Percentiles rank a stretch among this genome's conserved stretches.
Conservation (phyloP, 2,888 invertebrate species). For the Anoplius nigerrimus region DNA sequence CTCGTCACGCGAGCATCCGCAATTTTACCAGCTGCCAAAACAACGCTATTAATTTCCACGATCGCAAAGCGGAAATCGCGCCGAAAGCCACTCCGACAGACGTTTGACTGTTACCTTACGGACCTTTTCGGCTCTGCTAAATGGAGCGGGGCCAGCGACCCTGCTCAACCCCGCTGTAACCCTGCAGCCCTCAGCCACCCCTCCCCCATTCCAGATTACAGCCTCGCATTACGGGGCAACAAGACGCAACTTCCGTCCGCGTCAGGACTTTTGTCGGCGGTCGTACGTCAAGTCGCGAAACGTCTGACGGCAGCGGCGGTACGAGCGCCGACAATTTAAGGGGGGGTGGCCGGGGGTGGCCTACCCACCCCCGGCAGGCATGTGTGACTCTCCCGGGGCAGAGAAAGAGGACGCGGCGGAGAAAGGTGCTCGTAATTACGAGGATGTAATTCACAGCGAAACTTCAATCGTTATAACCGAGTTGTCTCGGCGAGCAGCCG, state of each 20-base stretch:
- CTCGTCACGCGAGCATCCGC: too few species aligned
- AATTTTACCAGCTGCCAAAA: too few species aligned
- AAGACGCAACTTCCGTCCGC: constrained; percentile 18
- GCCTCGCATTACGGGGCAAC: too few species aligned
- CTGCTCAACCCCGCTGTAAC: too few species aligned
- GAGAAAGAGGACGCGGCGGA: constrained; percentile 9
- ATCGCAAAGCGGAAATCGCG: too few species aligned
- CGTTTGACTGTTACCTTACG: too few species aligned
- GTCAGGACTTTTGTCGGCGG: constrained; percentile 34
- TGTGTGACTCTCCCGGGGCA: neutral
- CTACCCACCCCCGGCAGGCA: neutral
- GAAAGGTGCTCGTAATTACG: constrained; percentile 53
- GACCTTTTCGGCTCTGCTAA: too few species aligned
- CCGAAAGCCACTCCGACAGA: too few species aligned
- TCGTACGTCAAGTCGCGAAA: constrained; percentile 33
- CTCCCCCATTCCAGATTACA: too few species aligned
- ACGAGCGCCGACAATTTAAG: constrained; percentile 24
- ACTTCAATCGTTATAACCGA: constrained; percentile 69
- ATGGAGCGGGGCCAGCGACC: too few species aligned
- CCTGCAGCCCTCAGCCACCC: too few species aligned
- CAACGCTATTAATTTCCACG: too few species aligned
- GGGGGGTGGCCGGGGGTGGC: neutral
- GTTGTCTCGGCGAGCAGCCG: constrained; percentile 56
- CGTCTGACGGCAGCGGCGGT: constrained; percentile 22
- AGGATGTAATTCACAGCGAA: constrained; percentile 57